phyloP scores from a whole-genome alignment of 2,113 vertebrate species.

The Melanotaenia duboulayi region DNA sequence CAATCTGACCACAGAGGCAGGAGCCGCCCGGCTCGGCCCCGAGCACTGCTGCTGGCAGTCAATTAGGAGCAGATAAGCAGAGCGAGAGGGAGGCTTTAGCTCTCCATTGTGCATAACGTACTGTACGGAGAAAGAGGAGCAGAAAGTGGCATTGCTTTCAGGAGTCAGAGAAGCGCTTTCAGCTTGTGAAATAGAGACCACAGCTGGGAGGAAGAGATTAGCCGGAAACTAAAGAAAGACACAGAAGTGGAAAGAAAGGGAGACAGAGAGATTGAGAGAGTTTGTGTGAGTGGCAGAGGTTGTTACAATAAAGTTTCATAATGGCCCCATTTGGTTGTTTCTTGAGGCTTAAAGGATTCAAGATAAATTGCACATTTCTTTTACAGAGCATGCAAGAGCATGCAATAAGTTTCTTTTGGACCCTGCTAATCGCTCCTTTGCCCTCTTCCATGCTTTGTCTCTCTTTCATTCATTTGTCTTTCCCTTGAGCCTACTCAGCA shows the following conservation, averaged over 20 bases:
- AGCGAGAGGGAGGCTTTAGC: conserved; percentile 44
- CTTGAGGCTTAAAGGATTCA: conserved; percentile 60
- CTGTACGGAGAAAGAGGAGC: conserved; percentile 38
- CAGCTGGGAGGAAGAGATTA: conserved; percentile 71
- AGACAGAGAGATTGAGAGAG: conserved; percentile 25
- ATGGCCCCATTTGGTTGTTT: conserved; percentile 67
- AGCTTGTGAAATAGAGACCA: conserved; percentile 65
- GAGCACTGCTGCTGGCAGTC: conserved; percentile 35
- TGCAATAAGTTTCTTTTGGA: conserved; percentile 47
- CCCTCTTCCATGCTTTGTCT: conserved; percentile 44
- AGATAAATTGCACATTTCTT: conserved; percentile 63
- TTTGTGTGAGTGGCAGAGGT: conserved; percentile 6
- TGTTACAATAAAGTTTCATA: conserved; percentile 56
- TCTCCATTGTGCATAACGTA: conserved; percentile 55
- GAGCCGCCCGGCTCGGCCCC: conserved; percentile 11
- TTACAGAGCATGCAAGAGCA: conserved; percentile 20
- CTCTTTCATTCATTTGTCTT: conserved; percentile 64
- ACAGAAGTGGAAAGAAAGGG: conserved; percentile 38
- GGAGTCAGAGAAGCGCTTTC: conserved; percentile 59
- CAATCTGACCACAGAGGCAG: conserved; percentile 45
- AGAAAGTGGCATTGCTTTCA: conserved; percentile 68
- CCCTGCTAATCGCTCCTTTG: conserved; percentile 55
- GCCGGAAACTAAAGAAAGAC: conserved; percentile 54
- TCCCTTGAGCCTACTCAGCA: conserved; percentile 36
- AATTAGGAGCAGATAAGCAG: conserved; percentile 73